A percentile compares a stretch with the other conserved stretches of the same genome.
Conservation (phyloP, 2,113 vertebrate genomes). For the Diphyllodes magnificus region DNA sequence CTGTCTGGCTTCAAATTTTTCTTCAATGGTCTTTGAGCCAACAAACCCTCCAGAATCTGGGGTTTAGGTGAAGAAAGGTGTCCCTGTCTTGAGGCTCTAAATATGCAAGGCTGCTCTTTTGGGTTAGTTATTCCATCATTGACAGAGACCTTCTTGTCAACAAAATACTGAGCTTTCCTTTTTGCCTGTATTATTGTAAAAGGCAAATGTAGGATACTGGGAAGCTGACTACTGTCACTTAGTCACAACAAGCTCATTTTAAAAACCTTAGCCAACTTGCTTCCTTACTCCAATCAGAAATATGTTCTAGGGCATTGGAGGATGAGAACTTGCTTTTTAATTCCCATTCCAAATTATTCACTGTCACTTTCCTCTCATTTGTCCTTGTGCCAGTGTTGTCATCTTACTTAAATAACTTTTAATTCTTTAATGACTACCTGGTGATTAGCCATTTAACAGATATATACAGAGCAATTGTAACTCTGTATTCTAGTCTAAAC, state of each 20-base stretch:
- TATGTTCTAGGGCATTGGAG: background rate
- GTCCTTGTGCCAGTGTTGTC: background rate
- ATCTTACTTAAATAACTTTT: background rate
- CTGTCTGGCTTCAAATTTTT: background rate
- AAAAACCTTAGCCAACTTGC: background rate
- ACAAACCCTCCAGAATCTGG: background rate
- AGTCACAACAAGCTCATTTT: background rate
- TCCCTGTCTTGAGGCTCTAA: background rate
- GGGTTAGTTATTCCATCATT: background rate
- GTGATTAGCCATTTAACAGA: background rate
- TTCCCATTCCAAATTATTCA: background rate
- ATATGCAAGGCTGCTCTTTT: background rate
- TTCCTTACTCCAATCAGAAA: background rate
- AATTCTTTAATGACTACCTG: constrained; percentile 7
- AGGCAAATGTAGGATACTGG: background rate
- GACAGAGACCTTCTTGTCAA: background rate
- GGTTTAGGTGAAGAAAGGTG: background rate
- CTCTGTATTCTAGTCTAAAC: background rate
- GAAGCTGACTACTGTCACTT: background rate
- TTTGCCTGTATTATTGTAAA: background rate
- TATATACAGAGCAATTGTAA: accelerated
- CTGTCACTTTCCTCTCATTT: background rate
- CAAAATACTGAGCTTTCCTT: background rate
- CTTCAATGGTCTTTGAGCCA: background rate
- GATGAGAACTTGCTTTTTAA: background rate